A percentile compares a stretch with the other conserved stretches of the same genome.
Conservation (phyloP, 2,797 vertebrate species). For the Melanotaenia trifasciata region DNA sequence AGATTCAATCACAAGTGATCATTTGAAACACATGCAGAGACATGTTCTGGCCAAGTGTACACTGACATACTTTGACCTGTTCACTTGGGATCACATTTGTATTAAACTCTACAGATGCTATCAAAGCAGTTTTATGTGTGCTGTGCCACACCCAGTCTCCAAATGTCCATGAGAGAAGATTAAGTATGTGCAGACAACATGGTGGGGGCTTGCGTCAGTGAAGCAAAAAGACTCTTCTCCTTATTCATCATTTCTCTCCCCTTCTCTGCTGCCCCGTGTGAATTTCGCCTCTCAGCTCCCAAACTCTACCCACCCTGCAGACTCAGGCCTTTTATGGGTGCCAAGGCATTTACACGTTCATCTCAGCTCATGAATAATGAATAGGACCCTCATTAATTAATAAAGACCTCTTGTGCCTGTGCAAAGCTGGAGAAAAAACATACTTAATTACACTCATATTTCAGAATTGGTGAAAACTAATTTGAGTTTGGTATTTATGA, state of each 20-base stretch:
- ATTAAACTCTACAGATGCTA: conserved; percentile 2
- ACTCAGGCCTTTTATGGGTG: conserved; percentile 64
- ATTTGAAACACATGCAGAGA: background rate
- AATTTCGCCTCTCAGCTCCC: conserved; percentile 20
- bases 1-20: background rate
- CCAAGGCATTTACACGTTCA: conserved; percentile 75
- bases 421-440: conserved; percentile 67
- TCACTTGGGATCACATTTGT: background rate
- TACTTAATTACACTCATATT: conserved; percentile 82
- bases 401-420: conserved; percentile 69
- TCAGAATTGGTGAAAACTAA: conserved; percentile 79
- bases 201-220: conserved; percentile 7
- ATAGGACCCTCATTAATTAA: conserved; percentile 78
- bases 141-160: conserved; percentile 21
- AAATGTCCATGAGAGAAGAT: conserved; percentile 1
- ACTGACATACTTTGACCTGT: background rate
- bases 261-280: background rate
- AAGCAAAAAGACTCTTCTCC: conserved; percentile 13
- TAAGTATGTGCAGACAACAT: conserved; percentile 6
- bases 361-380: conserved; percentile 81
- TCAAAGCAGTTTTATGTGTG: conserved; percentile 15
- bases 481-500: conserved; percentile 84
- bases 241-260: conserved; percentile 14
- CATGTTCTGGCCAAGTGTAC: background rate
- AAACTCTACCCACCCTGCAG: conserved; percentile 43